These are phyloP conservation scores for Lateolabrax maculatus DNA, from an alignment of 2,797 vertebrate genomes.

Conservation along the genomic window DNA sequence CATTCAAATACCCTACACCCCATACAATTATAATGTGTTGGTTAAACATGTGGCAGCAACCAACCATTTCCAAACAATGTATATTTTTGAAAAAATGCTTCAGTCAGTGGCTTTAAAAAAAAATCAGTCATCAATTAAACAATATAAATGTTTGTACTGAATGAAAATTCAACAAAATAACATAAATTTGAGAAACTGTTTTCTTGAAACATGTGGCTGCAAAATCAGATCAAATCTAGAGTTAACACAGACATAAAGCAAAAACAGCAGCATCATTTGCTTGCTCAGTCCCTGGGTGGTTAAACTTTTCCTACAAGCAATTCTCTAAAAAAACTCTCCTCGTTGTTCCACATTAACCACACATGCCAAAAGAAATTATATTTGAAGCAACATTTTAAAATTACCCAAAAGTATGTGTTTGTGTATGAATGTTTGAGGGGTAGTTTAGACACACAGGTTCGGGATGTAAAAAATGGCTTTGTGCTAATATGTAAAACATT, in stretches of 20 bases:
- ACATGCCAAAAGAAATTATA: conserved; percentile 8
- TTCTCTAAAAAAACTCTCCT: not conserved
- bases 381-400: conserved; percentile 23
- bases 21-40: not conserved
- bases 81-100: conserved; percentile 12
- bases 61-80: not conserved
- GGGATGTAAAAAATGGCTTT: conserved; percentile 19
- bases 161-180: conserved; percentile 1
- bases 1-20: not conserved
- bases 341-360: not conserved
- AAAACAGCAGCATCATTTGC: conserved; percentile 6
- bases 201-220: not conserved
- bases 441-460: not conserved
- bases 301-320: conserved; percentile 4
- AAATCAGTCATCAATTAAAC: not conserved
- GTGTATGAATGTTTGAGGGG: not conserved
- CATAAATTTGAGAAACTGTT: not conserved
- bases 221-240: not conserved
- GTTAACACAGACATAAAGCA: not conserved
- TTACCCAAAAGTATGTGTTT: not conserved
- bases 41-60: not conserved
- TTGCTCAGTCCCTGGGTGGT: not conserved
- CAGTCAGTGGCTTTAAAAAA: not conserved
- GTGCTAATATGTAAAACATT: not conserved
- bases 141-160: not conserved